Conservation (phyloP, 92 coral and sea anemone species). For the Phenganax subtilis region DNA sequence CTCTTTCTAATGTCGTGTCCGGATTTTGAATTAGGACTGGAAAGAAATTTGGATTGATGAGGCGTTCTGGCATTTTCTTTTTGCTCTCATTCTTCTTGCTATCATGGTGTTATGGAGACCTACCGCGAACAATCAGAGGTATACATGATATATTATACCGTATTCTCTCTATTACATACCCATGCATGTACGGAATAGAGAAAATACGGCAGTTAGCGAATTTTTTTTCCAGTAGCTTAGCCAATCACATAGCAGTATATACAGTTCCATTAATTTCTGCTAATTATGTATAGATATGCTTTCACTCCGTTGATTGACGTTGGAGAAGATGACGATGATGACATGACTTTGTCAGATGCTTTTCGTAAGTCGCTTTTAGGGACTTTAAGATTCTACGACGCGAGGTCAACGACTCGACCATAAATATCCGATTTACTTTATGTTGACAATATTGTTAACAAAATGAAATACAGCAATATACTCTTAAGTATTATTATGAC, state of each 20-base stretch:
- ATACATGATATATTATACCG: neutral
- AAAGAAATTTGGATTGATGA: constrained; percentile 93
- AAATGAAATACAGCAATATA: no score
- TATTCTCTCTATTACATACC: no score
- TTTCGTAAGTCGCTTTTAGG: constrained; percentile 54
- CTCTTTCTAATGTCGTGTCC: neutral
- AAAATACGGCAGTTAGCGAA: no score
- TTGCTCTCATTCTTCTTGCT: constrained; percentile 78
- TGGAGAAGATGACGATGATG: constrained; percentile 92
- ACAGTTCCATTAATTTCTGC: no score
- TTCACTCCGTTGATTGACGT: constrained; percentile 83
- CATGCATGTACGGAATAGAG: no score
- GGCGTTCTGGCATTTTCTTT: constrained; percentile 98
- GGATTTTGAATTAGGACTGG: constrained; percentile 66
- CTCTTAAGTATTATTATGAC: no score
- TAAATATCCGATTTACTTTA: no score
- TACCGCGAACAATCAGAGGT: constrained; percentile 98
- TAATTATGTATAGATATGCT: constrained; percentile 59
- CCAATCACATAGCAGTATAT: no score
- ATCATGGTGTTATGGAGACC: constrained; percentile 97
- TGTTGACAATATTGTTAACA: no score
- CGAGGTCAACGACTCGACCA: no score
- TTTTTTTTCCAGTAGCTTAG: no score
- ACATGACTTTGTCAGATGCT: constrained; percentile 88
- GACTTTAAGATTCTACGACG: no score